A percentile compares a stretch with the other conserved stretches of the same genome.
Evolutionary conservation across 2,797 vertebrate genomes (phyloP).

Genomic region (Florisuga fusca): DNA sequence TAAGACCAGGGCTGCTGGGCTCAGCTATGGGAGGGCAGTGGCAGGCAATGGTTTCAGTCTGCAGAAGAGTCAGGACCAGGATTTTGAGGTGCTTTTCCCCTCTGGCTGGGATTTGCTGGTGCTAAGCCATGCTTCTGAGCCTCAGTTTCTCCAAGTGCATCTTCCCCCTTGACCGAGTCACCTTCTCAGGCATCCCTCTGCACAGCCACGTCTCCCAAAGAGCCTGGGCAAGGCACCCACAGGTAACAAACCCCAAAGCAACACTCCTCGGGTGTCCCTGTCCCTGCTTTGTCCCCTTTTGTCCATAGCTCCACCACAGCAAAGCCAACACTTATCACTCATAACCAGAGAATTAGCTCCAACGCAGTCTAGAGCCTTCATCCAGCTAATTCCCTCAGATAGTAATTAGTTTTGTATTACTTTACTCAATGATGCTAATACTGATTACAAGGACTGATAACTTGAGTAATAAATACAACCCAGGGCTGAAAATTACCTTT

Average conservation of each 20-base stretch:
- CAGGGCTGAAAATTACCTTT: conserved; percentile 61
- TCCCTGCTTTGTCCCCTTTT: not conserved
- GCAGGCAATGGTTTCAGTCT: not conserved
- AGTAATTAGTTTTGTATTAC: conserved; percentile 68
- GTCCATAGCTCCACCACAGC: accelerated
- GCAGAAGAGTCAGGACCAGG: not conserved
- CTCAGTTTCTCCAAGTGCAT: not conserved
- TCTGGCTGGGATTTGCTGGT: accelerated
- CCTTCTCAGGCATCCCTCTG: not conserved
- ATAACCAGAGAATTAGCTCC: not conserved
- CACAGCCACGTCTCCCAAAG: accelerated
- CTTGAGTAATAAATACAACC: conserved; percentile 58
- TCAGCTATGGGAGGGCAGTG: not conserved
- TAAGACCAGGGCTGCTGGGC: not conserved
- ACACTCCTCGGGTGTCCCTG: no score
- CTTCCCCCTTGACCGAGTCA: not conserved
- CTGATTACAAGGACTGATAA: conserved; percentile 71
- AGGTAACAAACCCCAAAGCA: not conserved
- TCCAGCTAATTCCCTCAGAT: conserved; percentile 26
- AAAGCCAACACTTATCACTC: not conserved
- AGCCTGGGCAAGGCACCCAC: not conserved
- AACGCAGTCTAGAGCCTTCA: not conserved
- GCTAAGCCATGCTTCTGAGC: accelerated
- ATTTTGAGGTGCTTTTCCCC: not conserved
- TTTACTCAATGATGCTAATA: conserved; percentile 54